Percentiles rank a stretch among this genome's conserved stretches.
These are phyloP conservation scores for Hemibagrus wyckioides DNA, from an alignment of 2,113 vertebrate genomes.

Conservation along the genomic window DNA sequence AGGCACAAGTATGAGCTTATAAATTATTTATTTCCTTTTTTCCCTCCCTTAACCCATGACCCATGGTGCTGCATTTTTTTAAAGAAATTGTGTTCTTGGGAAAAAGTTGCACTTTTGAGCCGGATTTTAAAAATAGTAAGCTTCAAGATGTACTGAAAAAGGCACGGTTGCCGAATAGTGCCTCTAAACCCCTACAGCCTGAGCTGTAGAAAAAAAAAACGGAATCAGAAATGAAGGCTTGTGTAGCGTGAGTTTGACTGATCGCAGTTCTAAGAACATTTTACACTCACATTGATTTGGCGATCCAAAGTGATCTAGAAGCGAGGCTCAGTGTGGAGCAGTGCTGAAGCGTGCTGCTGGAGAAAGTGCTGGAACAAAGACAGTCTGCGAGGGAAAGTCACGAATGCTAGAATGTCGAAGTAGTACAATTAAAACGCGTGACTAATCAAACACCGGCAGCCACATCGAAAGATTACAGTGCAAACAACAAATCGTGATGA, in stretches of 20 bases:
- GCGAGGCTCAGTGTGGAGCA: background rate
- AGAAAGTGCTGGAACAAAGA: background rate
- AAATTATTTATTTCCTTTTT: background rate
- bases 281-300: conserved; percentile 1
- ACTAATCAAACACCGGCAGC: background rate
- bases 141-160: background rate
- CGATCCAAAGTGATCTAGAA: background rate
- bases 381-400: background rate
- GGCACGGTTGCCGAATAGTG: background rate
- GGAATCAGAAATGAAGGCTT: background rate
- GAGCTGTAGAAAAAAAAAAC: background rate
- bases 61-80: background rate
- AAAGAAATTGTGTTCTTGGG: background rate
- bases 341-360: background rate
- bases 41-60: background rate
- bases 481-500: background rate
- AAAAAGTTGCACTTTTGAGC: background rate
- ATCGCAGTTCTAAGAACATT: background rate
- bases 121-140: background rate
- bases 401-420: background rate
- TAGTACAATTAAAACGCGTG: too few relatives aligned
- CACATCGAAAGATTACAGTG: background rate
- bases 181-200: background rate
- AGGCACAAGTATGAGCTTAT: background rate
- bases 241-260: background rate